Conservation (phyloP, 2,888 invertebrate species). For the Coleophora deauratella region DNA sequence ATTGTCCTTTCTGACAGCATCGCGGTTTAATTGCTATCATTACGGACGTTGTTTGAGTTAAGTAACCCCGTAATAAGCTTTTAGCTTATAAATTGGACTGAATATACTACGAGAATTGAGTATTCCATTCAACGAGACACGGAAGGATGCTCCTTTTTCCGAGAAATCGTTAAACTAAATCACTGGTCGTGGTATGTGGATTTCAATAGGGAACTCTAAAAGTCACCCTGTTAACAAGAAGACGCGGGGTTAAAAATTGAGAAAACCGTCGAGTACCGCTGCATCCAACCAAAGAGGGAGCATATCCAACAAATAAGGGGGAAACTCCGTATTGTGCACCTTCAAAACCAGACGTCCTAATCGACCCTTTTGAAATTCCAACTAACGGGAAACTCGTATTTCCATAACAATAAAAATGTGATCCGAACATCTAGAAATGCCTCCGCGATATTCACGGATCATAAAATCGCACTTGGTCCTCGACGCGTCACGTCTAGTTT, state of each 20-base stretch:
- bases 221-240: conserved; percentile 46
- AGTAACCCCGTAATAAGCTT: no score
- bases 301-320: conserved; percentile 61
- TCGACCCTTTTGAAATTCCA: conserved; percentile 73
- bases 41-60: no score
- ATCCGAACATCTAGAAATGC: conserved; percentile 73
- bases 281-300: conserved; percentile 33
- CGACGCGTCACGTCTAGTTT: conserved; percentile 50
- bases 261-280: conserved; percentile 46
- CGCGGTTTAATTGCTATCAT: no score
- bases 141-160: not conserved
- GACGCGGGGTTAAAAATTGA: conserved; percentile 44
- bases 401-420: conserved; percentile 74
- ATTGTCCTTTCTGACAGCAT: no score
- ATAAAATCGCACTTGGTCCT: conserved; percentile 64
- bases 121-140: no score
- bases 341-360: conserved; percentile 72
- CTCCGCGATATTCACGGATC: conserved; percentile 72
- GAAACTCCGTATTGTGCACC: conserved; percentile 62
- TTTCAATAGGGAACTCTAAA: conserved; percentile 55
- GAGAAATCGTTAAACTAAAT: conserved; percentile 36
- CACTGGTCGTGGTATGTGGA: conserved; percentile 46
- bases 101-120: no score
- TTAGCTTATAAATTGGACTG: no score
- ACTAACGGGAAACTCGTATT: conserved; percentile 72